Conservation (phyloP, 2,888 invertebrate genomes). For the Podotricha telesiphe region DNA sequence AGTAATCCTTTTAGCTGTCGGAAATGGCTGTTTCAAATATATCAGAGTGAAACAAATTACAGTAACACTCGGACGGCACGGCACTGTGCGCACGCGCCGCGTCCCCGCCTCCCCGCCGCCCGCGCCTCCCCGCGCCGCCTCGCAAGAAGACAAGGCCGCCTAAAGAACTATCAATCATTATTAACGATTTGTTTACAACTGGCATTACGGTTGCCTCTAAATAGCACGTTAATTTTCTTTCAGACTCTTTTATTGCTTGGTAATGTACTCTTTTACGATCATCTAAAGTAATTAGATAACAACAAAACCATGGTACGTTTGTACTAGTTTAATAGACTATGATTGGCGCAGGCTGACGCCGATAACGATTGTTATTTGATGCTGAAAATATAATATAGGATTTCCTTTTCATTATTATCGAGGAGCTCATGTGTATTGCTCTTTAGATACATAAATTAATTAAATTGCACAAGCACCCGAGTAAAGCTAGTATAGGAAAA, state of each 20-base stretch:
- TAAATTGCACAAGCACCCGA: too few relatives aligned
- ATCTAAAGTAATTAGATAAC: background rate
- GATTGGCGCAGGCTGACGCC: background rate
- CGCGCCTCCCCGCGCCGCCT: background rate
- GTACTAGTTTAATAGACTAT: background rate
- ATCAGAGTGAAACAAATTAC: conserved; percentile 26
- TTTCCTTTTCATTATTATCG: too few relatives aligned
- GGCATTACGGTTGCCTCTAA: conserved; percentile 13
- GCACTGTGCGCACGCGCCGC: conserved; percentile 28
- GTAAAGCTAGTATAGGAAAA: too few relatives aligned
- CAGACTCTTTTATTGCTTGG: conserved; percentile 15
- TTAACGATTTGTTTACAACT: conserved; percentile 32
- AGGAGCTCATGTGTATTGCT: too few relatives aligned
- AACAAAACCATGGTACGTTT: background rate
- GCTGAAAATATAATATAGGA: too few relatives aligned
- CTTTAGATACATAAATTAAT: too few relatives aligned
- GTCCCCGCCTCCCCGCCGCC: background rate
- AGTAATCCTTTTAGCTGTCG: conserved; percentile 31
- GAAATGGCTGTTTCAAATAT: conserved; percentile 25
- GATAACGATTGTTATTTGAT: too few relatives aligned
- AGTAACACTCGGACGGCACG: background rate
- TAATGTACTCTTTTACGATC: conserved; percentile 14
- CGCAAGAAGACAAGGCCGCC: conserved; percentile 12
- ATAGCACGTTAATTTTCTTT: conserved; percentile 22
- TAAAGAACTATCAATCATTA: conserved; percentile 34